Base-by-base conservation (phyloP, 2,797 vertebrate species). In the Bradypodion pumilum region DNA sequence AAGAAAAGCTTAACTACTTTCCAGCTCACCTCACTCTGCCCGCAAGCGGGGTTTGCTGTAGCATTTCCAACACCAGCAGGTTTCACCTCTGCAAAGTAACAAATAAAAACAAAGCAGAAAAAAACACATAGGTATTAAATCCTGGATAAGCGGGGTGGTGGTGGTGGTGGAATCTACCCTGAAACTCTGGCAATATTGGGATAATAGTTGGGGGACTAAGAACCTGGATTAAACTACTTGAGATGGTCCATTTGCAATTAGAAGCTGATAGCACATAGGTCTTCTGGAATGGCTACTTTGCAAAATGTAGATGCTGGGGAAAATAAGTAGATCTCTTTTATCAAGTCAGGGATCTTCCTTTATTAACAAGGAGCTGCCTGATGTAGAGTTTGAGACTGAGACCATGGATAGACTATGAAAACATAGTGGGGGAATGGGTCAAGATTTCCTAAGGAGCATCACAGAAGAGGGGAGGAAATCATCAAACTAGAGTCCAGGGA, bases 11-110 rank as follows among this genome's bases (percentile, higher is more conserved):
- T 40, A 63, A 27, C 44, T 9, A 56, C 16, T 15, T 83, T 60
- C 37, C 13, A 44, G 29, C 92, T 94, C 90, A 94, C 94, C 94
- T 93, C 49, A 0, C 86, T 90, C 59, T 0, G 60, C 60, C 86
- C 74, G 0, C n/a, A 80, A 70, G 85, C 91, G 1, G 87, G 7
- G 19, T 84, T 65, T 0, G 81, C 83, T 0, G 76, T 79, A 7
- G 86, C 85, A 74, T 88, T 82, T 0, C 84, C 0, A 0, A 32
- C 79, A 44, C 79, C 77, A 0, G 2, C 68, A 68, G 77, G 74
- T 88, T 25, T 87, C 21, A 74, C 0, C 0, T 70, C 94, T 94
- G 87, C 83, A 93, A 91, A n/a, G n/a, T n/a, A n/a, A n/a, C n/a
- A n/a, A n/a, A n/a, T n/a, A n/a, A n/a, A n/a, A n/a, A n/a, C n/a